Evolutionary conservation across 2,888 invertebrate species (phyloP), one percentile per base, ranked within the genome.

Genomic region (Mylabris sibirica): DNA sequence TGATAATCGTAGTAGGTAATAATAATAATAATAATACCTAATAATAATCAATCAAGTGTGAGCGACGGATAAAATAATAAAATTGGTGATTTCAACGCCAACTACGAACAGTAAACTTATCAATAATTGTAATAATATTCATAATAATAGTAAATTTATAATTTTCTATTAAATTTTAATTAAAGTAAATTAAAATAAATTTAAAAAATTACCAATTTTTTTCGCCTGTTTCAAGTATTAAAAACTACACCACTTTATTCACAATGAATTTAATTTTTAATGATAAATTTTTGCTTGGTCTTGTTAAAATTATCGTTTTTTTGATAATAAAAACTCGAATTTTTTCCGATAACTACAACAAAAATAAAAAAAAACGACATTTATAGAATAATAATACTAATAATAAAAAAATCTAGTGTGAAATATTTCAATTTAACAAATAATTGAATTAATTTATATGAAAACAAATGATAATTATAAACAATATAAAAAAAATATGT

Each of bases 21-120:
- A 41, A 41, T 41, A n/a, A 44, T 44, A 44, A 44, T 17, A 44
- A 17, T 44, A 41, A 53, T 49, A 9, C 8, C 8, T 20, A 8
- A 20, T 0, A 2, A 53, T 0, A 24, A 24, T 24, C 0, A 20
- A 49, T 22, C 20, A 20, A 49, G 49, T 49, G 20, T 12, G n/a
- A n/a, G 53, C 53, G 53, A 53, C 53, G 53, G 53, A 24, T 53
- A 24, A 53, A 53, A 53, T 22, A 53, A 53, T 53, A 53, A 11
- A 53, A 53, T 53, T 53, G 53, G 53, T 24, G 53, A 53, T 53
- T 53, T 53, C 53, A 53, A 53, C 24, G 53, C 53, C 53, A 53
- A 53, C 53, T 53, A 14, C 22, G 53, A 53, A 22, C 22, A 24
- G 53, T 3, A 53, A 49, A 22, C 22, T 53, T 49, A 20, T 3